Percentiles rank a stretch among this genome's conserved stretches.
Evolutionary conservation across 2,888 invertebrate species (phyloP).

Genomic region (Melinaea menophilus): DNA sequence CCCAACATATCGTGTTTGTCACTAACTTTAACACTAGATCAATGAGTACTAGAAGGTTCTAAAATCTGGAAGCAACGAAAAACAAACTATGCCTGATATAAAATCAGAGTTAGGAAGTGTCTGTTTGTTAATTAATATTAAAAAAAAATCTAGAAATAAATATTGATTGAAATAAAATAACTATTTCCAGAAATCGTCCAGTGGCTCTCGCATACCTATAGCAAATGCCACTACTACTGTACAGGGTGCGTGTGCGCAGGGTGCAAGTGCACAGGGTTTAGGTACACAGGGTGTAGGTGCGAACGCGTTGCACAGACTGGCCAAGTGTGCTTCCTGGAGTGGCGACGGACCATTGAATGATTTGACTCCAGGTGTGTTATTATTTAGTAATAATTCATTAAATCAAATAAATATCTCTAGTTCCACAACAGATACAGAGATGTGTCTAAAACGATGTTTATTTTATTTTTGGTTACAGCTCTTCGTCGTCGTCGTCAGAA

Average conservation of each 20-base stretch:
- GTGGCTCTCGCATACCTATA: conserved; percentile 64
- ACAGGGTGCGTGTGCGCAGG: conserved; percentile 31
- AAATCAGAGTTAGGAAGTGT: no score
- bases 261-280: conserved; percentile 26
- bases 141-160: no score
- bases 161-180: no score
- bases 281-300: conserved; percentile 25
- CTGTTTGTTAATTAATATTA: no score
- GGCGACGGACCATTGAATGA: conserved; percentile 58
- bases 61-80: no score
- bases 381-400: no score
- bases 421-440: no score
- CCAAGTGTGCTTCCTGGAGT: conserved; percentile 86
- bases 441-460: not conserved
- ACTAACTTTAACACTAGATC: no score
- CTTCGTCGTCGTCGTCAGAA: conserved; percentile 84
- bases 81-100: no score
- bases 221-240: conserved; percentile 40
- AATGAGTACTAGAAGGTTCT: no score
- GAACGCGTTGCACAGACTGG: conserved; percentile 69
- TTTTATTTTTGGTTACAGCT: conserved; percentile 53
- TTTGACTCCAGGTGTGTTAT: not conserved
- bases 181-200: conserved; percentile 50
- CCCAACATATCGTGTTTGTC: no score
- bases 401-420: no score